Conservation (phyloP, 2,113 vertebrate species). For the Ornithorhynchus anatinus region DNA sequence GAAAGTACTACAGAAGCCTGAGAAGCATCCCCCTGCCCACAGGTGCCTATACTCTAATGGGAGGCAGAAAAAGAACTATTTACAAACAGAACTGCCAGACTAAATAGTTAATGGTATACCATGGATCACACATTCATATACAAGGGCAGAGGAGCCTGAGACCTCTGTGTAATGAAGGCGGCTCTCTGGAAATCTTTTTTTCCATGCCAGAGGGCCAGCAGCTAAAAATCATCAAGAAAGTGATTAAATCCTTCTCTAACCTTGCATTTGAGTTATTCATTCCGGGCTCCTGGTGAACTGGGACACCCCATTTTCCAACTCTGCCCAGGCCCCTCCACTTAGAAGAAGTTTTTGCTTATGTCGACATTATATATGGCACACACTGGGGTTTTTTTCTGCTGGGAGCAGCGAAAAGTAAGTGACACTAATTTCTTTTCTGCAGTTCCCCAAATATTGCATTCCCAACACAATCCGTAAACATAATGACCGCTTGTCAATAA, state of each 20-base stretch:
- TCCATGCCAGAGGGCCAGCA: neutral
- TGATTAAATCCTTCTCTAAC: neutral
- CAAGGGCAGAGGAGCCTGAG: too few relatives aligned
- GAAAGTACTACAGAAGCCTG: too few relatives aligned
- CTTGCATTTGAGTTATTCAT: neutral
- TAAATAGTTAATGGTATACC: too few relatives aligned
- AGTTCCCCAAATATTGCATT: constrained; percentile 35
- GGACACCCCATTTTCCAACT: neutral
- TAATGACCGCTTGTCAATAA: constrained; percentile 57
- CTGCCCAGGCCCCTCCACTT: constrained; percentile 2
- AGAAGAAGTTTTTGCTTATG: constrained; percentile 50
- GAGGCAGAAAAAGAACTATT: too few relatives aligned
- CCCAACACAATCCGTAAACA: constrained; percentile 45
- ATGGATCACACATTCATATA: too few relatives aligned
- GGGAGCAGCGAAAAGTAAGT: constrained; percentile 46
- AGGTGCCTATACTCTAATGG: too few relatives aligned
- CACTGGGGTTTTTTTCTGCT: constrained; percentile 25
- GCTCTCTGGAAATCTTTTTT: too few relatives aligned
- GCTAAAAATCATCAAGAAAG: constrained; percentile 1
- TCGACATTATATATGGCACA: constrained; percentile 37
- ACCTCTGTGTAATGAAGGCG: too few relatives aligned
- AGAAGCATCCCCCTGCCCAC: too few relatives aligned
- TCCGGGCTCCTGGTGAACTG: constrained; percentile 23
- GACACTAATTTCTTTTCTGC: constrained; percentile 28
- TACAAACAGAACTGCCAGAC: too few relatives aligned